Evolutionary conservation across 2,888 invertebrate species (phyloP).

Genomic region (Byasa hedistus): DNA sequence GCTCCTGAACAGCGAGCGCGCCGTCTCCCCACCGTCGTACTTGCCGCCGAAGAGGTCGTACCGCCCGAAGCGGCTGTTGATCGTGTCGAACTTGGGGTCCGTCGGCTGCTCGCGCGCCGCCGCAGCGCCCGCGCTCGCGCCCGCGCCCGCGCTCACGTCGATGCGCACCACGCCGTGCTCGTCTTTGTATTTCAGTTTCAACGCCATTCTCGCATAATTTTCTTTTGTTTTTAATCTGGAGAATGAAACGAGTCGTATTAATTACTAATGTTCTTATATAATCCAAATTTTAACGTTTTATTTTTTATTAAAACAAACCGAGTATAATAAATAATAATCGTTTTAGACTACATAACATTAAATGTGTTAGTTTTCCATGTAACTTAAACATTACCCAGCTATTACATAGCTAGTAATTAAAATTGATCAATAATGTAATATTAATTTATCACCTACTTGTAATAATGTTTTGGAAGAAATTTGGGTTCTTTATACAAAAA

Average conservation of each 20-base stretch:
- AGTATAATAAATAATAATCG: no score
- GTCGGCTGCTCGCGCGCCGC: conserved; percentile 41
- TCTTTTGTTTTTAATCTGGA: conserved; percentile 7
- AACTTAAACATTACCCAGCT: no score
- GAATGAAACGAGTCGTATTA: background rate
- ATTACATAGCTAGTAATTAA: no score
- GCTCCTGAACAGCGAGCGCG: conserved; percentile 68
- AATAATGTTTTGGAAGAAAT: no score
- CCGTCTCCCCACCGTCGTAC: conserved; percentile 56
- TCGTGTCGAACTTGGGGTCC: conserved; percentile 68
- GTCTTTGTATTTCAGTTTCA: conserved; percentile 72
- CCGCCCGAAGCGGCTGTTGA: conserved; percentile 67
- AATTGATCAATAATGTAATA: no score
- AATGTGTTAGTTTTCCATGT: no score
- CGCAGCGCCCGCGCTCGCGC: conserved; percentile 38
- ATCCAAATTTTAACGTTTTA: no score
- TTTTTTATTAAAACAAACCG: no score
- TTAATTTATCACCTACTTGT: no score
- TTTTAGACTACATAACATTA: no score
- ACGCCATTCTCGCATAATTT: conserved; percentile 51
- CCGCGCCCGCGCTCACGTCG: conserved; percentile 65
- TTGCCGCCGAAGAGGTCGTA: conserved; percentile 73
- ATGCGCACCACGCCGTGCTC: conserved; percentile 73
- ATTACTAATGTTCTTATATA: no score
- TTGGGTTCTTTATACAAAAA: no score